A percentile compares a stretch with the other conserved stretches of the same genome.
These are phyloP conservation scores for Eupeodes corollae DNA, from an alignment of 1,140 invertebrate genomes.

Conservation along the genomic window DNA sequence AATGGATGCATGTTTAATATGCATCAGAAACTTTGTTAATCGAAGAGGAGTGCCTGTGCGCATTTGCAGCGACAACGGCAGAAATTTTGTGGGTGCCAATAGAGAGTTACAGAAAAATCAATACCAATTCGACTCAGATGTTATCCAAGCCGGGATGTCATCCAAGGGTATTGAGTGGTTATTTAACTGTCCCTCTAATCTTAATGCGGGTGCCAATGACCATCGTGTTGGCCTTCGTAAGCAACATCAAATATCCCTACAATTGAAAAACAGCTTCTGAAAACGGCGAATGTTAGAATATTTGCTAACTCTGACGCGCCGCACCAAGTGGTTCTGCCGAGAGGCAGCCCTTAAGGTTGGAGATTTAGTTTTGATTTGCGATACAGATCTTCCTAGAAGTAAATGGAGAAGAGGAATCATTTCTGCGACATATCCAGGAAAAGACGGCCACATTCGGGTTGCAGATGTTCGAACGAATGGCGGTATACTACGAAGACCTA, in stretches of 20 bases:
- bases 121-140: neutral
- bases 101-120: neutral
- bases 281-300: too few species aligned
- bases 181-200: slow-evolving; percentile 5
- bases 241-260: neutral
- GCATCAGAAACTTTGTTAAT: too few species aligned
- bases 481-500: slow-evolving; percentile 6
- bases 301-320: neutral
- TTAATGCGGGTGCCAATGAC: slow-evolving; percentile 6
- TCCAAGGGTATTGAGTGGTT: slow-evolving; percentile 7
- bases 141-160: neutral
- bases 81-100: neutral
- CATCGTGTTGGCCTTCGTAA: neutral
- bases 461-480: slow-evolving; percentile 18
- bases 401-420: slow-evolving; percentile 19
- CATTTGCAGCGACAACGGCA: neutral
- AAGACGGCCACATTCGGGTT: slow-evolving; percentile 20
- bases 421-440: slow-evolving; percentile 18
- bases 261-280: too few species aligned
- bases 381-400: slow-evolving; percentile 14
- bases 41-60: neutral
- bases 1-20: too few species aligned
- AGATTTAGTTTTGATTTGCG: neutral
- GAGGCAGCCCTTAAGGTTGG: neutral
- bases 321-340: neutral